A percentile compares a stretch with the other conserved stretches of the same genome.
These are phyloP conservation scores for Bradypodion ventrale DNA, from an alignment of 2,797 vertebrate genomes.

Conservation along the genomic window DNA sequence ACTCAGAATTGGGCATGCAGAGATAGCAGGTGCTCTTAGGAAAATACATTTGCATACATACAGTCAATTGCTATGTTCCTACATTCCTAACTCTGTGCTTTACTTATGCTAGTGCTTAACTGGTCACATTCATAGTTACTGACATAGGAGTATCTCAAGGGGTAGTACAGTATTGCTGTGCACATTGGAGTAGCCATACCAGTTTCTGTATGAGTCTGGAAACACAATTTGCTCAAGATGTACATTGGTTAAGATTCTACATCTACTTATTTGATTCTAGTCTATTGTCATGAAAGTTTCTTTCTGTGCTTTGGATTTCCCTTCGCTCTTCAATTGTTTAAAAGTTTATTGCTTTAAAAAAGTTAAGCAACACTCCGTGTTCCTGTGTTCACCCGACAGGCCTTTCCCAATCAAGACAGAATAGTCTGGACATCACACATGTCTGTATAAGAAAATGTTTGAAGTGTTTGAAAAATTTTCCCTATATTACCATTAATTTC, in stretches of 20 bases:
- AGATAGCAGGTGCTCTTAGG: background rate
- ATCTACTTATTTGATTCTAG: background rate
- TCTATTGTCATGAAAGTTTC: background rate
- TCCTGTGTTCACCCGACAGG: background rate
- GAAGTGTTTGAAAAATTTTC: background rate
- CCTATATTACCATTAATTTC: background rate
- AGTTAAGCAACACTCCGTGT: background rate
- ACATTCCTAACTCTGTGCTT: background rate
- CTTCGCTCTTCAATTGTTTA: background rate
- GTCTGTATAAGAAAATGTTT: background rate
- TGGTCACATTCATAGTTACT: background rate
- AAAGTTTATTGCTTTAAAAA: background rate
- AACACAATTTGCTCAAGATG: background rate
- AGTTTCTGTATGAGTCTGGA: background rate
- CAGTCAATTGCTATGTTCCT: background rate
- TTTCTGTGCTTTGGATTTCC: background rate
- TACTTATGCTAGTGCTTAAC: background rate
- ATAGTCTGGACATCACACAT: background rate
- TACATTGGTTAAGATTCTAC: background rate
- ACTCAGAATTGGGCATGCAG: no score
- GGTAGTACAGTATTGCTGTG: background rate
- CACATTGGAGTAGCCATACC: background rate
- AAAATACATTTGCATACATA: background rate
- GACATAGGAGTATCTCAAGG: background rate
- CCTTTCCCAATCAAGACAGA: background rate